phyloP scores from a whole-genome alignment of 2,888 invertebrate genomes.

The Aphelenchoides bicaudatus region DNA sequence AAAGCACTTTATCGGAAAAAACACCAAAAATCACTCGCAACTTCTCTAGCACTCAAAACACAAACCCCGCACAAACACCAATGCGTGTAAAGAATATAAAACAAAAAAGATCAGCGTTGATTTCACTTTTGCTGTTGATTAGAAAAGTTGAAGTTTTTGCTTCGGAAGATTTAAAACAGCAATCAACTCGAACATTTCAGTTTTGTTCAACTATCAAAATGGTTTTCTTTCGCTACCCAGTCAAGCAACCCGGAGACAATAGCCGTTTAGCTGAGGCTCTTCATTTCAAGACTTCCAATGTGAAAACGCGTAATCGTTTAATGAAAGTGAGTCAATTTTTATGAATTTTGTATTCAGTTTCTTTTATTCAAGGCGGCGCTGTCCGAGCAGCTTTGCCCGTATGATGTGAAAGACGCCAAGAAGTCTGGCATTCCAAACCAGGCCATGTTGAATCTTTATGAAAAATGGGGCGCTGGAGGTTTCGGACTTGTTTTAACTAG shows the following conservation, averaged over 20 bases:
- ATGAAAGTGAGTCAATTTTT: slow-evolving; percentile 31
- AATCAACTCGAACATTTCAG: too few species aligned
- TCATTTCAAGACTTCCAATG: slow-evolving; percentile 29
- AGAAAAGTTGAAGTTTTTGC: too few species aligned
- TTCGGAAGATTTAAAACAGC: too few species aligned
- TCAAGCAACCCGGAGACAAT: slow-evolving; percentile 1
- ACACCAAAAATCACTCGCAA: too few species aligned
- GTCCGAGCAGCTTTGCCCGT: slow-evolving; percentile 32
- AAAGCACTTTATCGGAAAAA: too few species aligned
- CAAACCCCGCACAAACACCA: too few species aligned
- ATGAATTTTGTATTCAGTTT: not conserved
- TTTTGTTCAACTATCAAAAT: too few species aligned
- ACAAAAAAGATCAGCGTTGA: too few species aligned
- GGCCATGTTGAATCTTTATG: slow-evolving; percentile 30
- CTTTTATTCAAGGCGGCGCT: slow-evolving; percentile 36
- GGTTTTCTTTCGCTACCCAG: not conserved
- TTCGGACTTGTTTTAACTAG: slow-evolving; percentile 43
- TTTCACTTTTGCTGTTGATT: too few species aligned
- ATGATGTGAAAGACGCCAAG: slow-evolving; percentile 23
- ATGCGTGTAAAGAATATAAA: too few species aligned
- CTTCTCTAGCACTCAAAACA: too few species aligned
- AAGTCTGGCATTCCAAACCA: slow-evolving; percentile 41
- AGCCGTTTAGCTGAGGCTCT: slow-evolving; percentile 31
- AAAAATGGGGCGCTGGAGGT: slow-evolving; percentile 41
- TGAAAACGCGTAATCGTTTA: slow-evolving; percentile 37